A percentile compares a stretch with the other conserved stretches of the same genome.
These are phyloP conservation scores for Ataeniobius toweri DNA, from an alignment of 2,797 vertebrate genomes.

Conservation along the genomic window DNA sequence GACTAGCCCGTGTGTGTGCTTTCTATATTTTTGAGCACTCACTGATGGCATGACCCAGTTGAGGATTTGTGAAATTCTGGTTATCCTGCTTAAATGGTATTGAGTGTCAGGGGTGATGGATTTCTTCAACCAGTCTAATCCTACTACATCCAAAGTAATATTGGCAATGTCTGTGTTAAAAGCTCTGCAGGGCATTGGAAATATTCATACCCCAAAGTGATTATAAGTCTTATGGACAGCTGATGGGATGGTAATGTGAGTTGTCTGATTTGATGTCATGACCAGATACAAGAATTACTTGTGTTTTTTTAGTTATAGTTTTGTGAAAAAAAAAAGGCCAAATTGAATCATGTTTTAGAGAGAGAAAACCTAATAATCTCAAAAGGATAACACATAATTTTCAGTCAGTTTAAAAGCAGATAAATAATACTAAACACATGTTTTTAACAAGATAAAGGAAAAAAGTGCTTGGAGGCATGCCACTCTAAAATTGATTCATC, in stretches of 20 bases:
- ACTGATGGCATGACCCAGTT: constrained; percentile 57
- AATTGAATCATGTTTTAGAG: not conserved
- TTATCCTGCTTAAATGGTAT: constrained; percentile 64
- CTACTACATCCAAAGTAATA: constrained; percentile 57
- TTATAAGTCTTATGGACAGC: constrained; percentile 22
- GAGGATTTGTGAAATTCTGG: constrained; percentile 58
- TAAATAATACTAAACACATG: not conserved
- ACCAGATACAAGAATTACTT: constrained; percentile 30
- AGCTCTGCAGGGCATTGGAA: constrained; percentile 22
- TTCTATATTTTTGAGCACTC: constrained; percentile 30
- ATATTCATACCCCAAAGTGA: constrained; percentile 30
- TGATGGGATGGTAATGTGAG: constrained; percentile 32
- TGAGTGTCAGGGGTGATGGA: constrained; percentile 63
- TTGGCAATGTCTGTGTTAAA: constrained; percentile 45
- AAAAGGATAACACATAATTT: not conserved
- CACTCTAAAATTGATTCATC: not conserved
- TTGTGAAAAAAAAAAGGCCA: not conserved
- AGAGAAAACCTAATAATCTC: not conserved
- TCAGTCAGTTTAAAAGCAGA: not conserved
- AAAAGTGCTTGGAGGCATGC: not conserved
- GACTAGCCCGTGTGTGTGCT: constrained; percentile 18
- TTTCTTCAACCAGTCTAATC: constrained; percentile 64
- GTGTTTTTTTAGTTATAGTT: constrained; percentile 30
- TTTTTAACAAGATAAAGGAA: not conserved
- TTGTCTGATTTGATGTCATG: constrained; percentile 38